Evolutionary conservation across 2,797 vertebrate genomes (phyloP), one percentile per base, ranked within the genome.

Genomic region (Tinamus major): DNA sequence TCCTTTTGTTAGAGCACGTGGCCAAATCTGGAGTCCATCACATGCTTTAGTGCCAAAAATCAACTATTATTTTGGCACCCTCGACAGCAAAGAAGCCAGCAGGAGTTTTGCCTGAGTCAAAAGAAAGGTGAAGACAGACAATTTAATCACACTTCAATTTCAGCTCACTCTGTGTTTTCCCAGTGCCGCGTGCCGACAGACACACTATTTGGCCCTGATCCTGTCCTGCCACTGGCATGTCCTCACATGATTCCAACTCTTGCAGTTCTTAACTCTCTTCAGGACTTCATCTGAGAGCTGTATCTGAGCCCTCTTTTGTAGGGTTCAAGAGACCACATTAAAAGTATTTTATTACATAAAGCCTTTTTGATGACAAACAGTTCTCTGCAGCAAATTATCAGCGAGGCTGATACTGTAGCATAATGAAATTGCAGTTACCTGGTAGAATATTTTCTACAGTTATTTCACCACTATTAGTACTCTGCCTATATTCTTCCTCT

Each of bases 11-110:
- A 74, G 78, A 95, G 49, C 91, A 90, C 76, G 82, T 79, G 93
- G 94, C 83, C 90, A 92, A 77, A 61, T 49, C 61, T 79, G 14
- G 61, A 87, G 85, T 84, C 87, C 91, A 68, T 79, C 92, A 75
- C 0, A 2, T 33, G 59, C 27, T 92, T 87, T 84, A 87, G 82
- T 93, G 93, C 92, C 91, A 94, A 91, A 80, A 80, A 88, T 37
- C 87, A 92, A 94, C 91, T 92, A 90, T 94, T 93, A 86, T 42
- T 91, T 95, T 95, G 94, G 91, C 91, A 93, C 79, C 24, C 71
- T 74, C 29, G 1, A 0, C 2, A 2, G 71, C 58, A 85, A 93
- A 92, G 79, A 65, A 95, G 85, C 77, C 94, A 96, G 70, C 67
- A 70, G 89, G 87, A 87, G 74, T 62, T 93, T 77, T 91, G 79